Percentiles rank a stretch among this genome's conserved stretches.
Conservation (phyloP, 2,888 invertebrate species). For the Scaptomyza reducta region DNA sequence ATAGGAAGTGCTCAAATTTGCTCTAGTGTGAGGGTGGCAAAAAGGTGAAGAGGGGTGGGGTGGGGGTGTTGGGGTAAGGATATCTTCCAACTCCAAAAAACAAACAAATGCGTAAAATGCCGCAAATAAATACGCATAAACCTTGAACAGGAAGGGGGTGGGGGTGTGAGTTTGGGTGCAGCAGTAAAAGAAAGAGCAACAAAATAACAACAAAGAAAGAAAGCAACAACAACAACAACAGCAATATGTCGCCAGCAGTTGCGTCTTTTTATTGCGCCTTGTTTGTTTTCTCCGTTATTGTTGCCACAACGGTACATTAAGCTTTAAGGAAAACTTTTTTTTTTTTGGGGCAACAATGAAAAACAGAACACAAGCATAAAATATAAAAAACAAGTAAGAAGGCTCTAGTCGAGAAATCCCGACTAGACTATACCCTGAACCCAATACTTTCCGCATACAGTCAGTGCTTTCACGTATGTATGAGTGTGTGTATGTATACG, state of each 20-base stretch:
- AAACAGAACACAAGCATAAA: slow-evolving; percentile 13
- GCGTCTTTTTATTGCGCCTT: slow-evolving; percentile 70
- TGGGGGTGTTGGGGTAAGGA: not conserved
- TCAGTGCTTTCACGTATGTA: too few species aligned
- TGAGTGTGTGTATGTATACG: too few species aligned
- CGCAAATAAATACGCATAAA: slow-evolving; percentile 78
- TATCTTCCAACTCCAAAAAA: slow-evolving; percentile 64
- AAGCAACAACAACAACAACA: slow-evolving; percentile 5
- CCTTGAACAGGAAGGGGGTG: slow-evolving; percentile 5
- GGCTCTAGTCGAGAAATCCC: too few species aligned
- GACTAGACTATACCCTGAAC: too few species aligned
- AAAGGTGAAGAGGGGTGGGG: not conserved
- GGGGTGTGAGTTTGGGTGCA: not conserved
- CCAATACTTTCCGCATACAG: too few species aligned
- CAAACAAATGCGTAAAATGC: slow-evolving; percentile 81
- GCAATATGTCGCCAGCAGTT: slow-evolving; percentile 79
- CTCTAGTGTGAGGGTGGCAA: slow-evolving; percentile 34
- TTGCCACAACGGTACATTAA: slow-evolving; percentile 79
- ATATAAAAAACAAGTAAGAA: too few species aligned
- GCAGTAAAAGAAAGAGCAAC: slow-evolving; percentile 7
- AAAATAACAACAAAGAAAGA: not conserved
- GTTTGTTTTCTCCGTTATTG: slow-evolving; percentile 70
- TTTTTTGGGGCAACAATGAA: slow-evolving; percentile 21
- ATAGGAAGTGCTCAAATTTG: slow-evolving; percentile 65
- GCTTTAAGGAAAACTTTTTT: slow-evolving; percentile 73